Conservation (phyloP, 2,888 invertebrate species). For the Minunthozetes semirufus region DNA sequence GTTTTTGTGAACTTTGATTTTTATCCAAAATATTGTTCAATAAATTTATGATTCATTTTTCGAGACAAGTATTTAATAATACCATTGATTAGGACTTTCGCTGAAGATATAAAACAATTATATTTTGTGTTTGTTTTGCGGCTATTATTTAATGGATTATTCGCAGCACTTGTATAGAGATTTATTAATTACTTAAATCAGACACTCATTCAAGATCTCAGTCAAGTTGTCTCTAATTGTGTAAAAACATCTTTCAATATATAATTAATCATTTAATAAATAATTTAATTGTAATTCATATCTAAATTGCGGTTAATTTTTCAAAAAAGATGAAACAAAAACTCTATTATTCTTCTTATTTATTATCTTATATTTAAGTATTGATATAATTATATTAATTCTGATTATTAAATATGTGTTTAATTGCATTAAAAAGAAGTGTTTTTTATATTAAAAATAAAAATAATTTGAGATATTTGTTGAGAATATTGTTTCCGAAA, state of each 20-base stretch:
- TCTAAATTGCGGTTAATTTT: too few relatives aligned
- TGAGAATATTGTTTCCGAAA: too few relatives aligned
- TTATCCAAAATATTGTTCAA: not conserved
- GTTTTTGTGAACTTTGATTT: constrained; percentile 22
- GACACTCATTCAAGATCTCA: constrained; percentile 8
- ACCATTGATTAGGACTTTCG: not conserved
- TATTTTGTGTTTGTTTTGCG: not conserved
- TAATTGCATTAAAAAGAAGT: too few relatives aligned
- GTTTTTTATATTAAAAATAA: too few relatives aligned
- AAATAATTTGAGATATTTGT: too few relatives aligned
- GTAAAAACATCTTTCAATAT: not conserved
- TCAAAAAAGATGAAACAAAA: too few relatives aligned
- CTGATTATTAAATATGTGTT: too few relatives aligned
- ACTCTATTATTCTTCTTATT: too few relatives aligned
- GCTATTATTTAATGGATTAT: not conserved
- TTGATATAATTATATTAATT: too few relatives aligned
- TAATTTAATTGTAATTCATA: not conserved
- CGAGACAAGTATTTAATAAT: constrained; percentile 4
- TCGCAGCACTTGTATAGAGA: not conserved
- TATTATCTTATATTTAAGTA: too few relatives aligned
- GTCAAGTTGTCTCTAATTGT: constrained; percentile 1
- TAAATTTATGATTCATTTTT: constrained; percentile 1
- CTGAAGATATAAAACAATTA: not conserved
- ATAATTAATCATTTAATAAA: not conserved
- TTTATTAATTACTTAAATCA: not conserved